Percentiles rank a stretch among this genome's conserved stretches.
Conservation (phyloP, 2,888 invertebrate genomes). For the Melanophora roralis region DNA sequence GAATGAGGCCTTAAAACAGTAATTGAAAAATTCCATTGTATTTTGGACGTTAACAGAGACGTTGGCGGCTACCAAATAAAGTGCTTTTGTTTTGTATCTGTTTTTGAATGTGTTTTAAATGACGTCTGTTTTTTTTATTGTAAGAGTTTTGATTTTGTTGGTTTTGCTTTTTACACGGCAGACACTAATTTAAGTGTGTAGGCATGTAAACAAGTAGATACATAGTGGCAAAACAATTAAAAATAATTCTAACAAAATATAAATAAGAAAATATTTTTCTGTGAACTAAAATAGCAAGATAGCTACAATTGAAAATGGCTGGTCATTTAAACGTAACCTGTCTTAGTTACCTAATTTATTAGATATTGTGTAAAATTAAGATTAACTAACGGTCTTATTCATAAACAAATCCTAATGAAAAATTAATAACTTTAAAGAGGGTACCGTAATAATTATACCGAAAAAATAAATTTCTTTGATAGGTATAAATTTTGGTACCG, state of each 20-base stretch:
- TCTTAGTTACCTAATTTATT: not conserved
- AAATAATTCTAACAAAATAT: not conserved
- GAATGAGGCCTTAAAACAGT: constrained; percentile 73
- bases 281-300: no score
- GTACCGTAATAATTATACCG: no score
- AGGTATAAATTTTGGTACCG: not conserved
- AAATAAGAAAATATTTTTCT: not conserved
- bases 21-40: constrained; percentile 69
- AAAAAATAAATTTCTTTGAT: no score
- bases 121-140: constrained; percentile 22
- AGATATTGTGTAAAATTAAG: not conserved
- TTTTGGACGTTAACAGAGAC: constrained; percentile 10
- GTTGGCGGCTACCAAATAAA: not conserved
- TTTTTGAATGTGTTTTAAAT: constrained; percentile 20
- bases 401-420: no score
- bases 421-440: no score
- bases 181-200: constrained; percentile 22
- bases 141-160: not conserved
- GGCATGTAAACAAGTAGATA: not conserved
- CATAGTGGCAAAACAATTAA: not conserved
- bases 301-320: not conserved
- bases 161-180: constrained; percentile 18
- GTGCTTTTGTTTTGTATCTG: constrained; percentile 20
- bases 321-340: not conserved
- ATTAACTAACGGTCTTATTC: no score